A percentile compares a stretch with the other conserved stretches of the same genome.
phyloP scores from a whole-genome alignment of 2,113 vertebrate genomes.

The Charina bottae region DNA sequence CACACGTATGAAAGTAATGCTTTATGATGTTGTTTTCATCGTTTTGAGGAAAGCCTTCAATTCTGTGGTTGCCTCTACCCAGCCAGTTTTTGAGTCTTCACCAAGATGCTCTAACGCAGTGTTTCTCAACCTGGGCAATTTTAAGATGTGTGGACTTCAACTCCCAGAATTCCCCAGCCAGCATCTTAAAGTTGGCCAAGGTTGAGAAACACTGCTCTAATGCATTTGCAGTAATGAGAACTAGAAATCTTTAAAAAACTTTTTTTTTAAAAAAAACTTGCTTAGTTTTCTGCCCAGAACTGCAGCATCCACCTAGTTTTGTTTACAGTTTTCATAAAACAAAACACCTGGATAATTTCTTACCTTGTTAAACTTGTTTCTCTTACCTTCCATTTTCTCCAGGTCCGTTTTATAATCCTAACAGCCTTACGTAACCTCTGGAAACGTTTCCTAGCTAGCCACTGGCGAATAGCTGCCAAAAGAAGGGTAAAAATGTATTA shows the following conservation, averaged over 20 bases:
- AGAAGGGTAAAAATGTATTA: background rate
- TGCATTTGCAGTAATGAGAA: background rate
- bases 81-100: background rate
- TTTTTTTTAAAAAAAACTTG: background rate
- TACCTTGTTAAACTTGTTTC: accelerated
- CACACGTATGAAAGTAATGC: background rate
- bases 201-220: too few relatives aligned
- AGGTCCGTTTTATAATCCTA: slow-evolving; percentile 75
- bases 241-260: background rate
- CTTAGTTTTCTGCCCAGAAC: background rate
- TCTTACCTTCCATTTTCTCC: slow-evolving; percentile 91
- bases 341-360: background rate
- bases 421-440: slow-evolving; percentile 80
- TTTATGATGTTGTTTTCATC: background rate
- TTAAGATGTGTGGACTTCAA: too few relatives aligned
- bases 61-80: background rate
- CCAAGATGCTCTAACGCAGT: background rate
- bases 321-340: background rate
- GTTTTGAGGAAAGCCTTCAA: background rate
- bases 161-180: background rate
- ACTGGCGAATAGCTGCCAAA: slow-evolving; percentile 82
- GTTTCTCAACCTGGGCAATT: too few relatives aligned
- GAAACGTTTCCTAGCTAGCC: slow-evolving; percentile 83
- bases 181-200: too few relatives aligned
- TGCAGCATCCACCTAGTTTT: background rate